These are phyloP conservation scores for Eriocheir sinensis DNA, from an alignment of 1,140 invertebrate genomes.

Conservation along the genomic window DNA sequence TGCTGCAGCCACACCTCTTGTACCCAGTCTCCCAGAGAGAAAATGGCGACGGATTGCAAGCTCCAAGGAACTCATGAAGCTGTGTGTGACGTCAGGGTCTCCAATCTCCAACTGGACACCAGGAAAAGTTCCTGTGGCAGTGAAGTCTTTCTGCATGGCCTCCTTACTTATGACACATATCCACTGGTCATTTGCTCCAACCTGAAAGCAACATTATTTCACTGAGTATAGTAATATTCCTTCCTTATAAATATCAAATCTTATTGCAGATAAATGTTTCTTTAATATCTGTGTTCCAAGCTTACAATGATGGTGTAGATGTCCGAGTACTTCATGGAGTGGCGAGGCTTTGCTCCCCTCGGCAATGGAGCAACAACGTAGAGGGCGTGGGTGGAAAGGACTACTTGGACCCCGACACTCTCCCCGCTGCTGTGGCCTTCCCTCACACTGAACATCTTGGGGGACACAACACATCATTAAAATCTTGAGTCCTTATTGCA, in stretches of 20 bases:
- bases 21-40: constrained; percentile 29
- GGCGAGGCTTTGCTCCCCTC: constrained; percentile 56
- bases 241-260: neutral
- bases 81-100: constrained; percentile 73
- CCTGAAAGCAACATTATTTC: constrained; percentile 46
- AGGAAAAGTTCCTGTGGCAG: constrained; percentile 41
- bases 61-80: constrained; percentile 70
- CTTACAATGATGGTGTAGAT: constrained; percentile 74
- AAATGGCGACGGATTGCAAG: constrained; percentile 67
- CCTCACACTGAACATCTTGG: constrained; percentile 72
- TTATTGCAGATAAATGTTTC: neutral
- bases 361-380: constrained; percentile 70
- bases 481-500: neutral
- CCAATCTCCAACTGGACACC: constrained; percentile 75
- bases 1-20: neutral
- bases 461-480: neutral
- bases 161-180: constrained; percentile 72
- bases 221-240: neutral
- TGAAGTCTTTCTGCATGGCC: constrained; percentile 66
- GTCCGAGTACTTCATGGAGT: constrained; percentile 67
- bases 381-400: constrained; percentile 73
- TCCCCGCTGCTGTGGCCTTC: constrained; percentile 72
- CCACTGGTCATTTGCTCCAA: constrained; percentile 76
- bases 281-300: neutral
- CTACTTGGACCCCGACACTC: constrained; percentile 68